phyloP scores from a whole-genome alignment of 2,888 invertebrate genomes.

The Pelosia muscerda region DNA sequence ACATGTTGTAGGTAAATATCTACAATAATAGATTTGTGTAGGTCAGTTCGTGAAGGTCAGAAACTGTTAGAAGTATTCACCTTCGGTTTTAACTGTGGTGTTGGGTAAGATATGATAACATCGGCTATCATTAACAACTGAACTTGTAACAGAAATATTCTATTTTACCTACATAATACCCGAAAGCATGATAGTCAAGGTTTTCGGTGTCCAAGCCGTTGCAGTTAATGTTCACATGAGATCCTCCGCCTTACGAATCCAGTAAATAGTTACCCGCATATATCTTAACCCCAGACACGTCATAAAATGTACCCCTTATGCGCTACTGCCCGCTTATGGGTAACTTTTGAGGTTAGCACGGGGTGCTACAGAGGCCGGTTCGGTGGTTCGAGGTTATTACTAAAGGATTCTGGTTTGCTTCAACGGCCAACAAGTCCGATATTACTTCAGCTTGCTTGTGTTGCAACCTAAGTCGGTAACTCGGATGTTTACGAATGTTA shows the following conservation, averaged over 20 bases:
- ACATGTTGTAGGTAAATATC: conserved; percentile 7
- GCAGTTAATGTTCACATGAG: not conserved
- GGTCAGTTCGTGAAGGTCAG: conserved; percentile 12
- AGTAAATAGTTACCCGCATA: too few relatives aligned
- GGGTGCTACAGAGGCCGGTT: too few relatives aligned
- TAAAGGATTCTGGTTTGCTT: not conserved
- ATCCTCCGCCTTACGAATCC: too few relatives aligned
- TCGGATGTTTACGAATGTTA: not conserved
- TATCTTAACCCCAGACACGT: too few relatives aligned
- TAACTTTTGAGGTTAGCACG: too few relatives aligned
- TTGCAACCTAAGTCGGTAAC: not conserved
- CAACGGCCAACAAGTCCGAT: not conserved
- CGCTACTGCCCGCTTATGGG: too few relatives aligned
- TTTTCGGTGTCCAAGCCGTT: not conserved
- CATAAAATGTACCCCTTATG: too few relatives aligned
- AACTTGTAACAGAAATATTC: not conserved
- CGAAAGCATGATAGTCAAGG: not conserved
- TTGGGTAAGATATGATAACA: not conserved
- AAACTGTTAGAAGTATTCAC: not conserved
- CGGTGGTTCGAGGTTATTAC: not conserved
- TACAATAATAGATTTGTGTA: conserved; percentile 5
- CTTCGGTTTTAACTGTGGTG: not conserved
- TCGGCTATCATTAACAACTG: not conserved
- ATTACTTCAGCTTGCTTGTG: not conserved
- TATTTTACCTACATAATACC: not conserved